Evolutionary conservation across 2,797 vertebrate genomes (phyloP), one percentile per base, ranked within the genome.

Genomic region (Brotogeris chrysoptera): DNA sequence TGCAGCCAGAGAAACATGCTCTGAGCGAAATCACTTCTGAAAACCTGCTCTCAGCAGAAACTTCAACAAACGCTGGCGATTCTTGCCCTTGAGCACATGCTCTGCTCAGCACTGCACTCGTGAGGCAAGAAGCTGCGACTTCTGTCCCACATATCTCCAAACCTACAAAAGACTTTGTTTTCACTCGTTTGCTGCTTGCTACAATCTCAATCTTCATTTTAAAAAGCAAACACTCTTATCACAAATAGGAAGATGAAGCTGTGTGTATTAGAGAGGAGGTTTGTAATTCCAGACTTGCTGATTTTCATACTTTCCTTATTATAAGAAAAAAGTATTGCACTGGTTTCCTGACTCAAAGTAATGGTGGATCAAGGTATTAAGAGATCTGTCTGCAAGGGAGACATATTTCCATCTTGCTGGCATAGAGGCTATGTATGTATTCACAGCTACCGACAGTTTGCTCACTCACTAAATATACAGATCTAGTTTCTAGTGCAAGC

Each of bases 361-460:
- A 64, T 19, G 52, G 65, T 55, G 68, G 76, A 64, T 92, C 55
- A 88, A 91, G 44, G 59, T 79, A 79, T 90, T 57, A 86, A 92
- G 82, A 89, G 83, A 66, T 73, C 60, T 88, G 72, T 87, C 88
- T 84, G 74, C 81, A 76, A 17, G 50, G 70, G n/a, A 82, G 78
- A 81, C 83, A 38, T 9, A 70, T 70, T 86, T 85, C 91, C 70
- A 47, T 78, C 89, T 53, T 39, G 80, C 93, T 97, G 97, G 96
- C 96, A 89, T 43, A 60, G 92, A 63, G 46, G 64, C 84, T 13
- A 9, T 19, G 81, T 79, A 88, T 8, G 12, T 81, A 77, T 95
- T 97, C 97, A 24, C 63, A 95, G 96, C 90, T 95, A 98, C 97
- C 96, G 97, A 90, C 96, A 95, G 92, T 93, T 96, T 96, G 96